Percentiles rank a stretch among this genome's conserved stretches.
Conservation (phyloP, 2,888 invertebrate genomes). For the Tenthredo livida region DNA sequence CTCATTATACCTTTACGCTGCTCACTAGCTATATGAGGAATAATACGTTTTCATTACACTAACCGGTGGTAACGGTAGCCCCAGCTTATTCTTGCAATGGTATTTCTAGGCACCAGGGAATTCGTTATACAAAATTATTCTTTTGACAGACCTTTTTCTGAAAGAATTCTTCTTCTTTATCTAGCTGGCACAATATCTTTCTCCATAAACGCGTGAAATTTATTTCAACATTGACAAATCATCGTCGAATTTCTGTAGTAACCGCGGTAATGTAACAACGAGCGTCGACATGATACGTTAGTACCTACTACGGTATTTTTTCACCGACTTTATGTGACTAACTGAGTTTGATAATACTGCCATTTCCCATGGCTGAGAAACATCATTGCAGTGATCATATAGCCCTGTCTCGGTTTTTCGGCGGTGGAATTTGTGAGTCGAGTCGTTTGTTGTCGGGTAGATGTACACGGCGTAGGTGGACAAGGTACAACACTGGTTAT, state of each 20-base stretch:
- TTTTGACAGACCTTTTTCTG: background rate
- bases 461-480: conserved; percentile 60
- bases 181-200: background rate
- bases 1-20: background rate
- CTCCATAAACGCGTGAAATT: conserved; percentile 39
- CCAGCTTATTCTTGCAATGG: background rate
- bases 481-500: conserved; percentile 62
- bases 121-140: conserved; percentile 25
- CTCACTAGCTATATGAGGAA: background rate
- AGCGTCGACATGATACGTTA: background rate
- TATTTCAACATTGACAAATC: conserved; percentile 41
- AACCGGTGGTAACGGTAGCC: conserved; percentile 2
- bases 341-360: conserved; percentile 15
- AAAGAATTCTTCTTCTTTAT: background rate
- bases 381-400: conserved; percentile 13
- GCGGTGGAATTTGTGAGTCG: conserved; percentile 35
- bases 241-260: background rate
- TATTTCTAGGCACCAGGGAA: background rate
- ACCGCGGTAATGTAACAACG: background rate
- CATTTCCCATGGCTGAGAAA: background rate
- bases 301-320: background rate
- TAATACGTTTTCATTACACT: background rate
- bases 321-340: background rate
- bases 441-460: conserved; percentile 43
- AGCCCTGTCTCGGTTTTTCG: background rate